Evolutionary conservation across 2,797 vertebrate species (phyloP).

Genomic region (Craterocephalus amniculus): DNA sequence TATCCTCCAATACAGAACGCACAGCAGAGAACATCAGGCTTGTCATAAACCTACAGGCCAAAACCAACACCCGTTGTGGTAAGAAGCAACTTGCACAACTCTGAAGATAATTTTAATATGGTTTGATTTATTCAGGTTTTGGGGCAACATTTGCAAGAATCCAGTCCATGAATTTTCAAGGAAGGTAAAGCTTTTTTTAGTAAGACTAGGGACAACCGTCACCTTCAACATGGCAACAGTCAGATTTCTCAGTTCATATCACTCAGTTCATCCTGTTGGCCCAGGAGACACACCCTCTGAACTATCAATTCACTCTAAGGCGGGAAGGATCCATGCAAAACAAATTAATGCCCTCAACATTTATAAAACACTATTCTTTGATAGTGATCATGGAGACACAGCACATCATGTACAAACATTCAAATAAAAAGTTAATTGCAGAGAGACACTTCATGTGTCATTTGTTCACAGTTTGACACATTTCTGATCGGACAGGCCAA

Average conservation of each 20-base stretch:
- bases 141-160: background rate
- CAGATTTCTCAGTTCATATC: background rate
- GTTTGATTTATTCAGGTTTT: background rate
- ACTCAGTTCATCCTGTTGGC: background rate
- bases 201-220: background rate
- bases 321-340: conserved; percentile 65
- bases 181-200: background rate
- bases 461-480: conserved; percentile 47
- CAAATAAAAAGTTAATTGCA: conserved; percentile 45
- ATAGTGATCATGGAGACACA: conserved; percentile 46
- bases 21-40: background rate
- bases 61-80: background rate
- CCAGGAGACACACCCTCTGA: background rate
- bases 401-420: conserved; percentile 66
- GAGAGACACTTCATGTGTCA: conserved; percentile 55
- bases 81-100: background rate
- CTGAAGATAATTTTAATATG: background rate
- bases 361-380: conserved; percentile 57
- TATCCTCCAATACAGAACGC: background rate
- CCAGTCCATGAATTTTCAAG: background rate
- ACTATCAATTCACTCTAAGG: conserved; percentile 18
- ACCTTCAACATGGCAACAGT: background rate
- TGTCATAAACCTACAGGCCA: background rate
- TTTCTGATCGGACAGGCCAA: conserved; percentile 22
- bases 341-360: conserved; percentile 63